Conservation (phyloP, 2,888 invertebrate genomes). For the Ochropleura leucogaster region DNA sequence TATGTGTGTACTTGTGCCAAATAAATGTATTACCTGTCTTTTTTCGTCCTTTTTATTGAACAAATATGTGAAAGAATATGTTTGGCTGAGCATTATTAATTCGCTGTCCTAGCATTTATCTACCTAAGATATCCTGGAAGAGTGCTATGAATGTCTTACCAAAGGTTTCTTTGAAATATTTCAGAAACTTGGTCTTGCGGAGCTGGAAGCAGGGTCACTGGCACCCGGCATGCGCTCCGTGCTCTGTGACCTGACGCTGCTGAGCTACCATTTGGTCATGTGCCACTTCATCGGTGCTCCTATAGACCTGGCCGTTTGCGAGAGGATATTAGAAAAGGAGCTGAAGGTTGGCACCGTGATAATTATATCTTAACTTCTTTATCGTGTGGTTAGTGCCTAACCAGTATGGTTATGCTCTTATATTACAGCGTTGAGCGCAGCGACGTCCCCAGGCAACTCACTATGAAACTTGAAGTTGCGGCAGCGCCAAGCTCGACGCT, state of each 20-base stretch:
- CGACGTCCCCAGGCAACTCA: too few species aligned
- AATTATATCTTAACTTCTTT: background rate
- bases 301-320: constrained; percentile 94
- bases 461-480: too few species aligned
- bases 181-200: constrained; percentile 93
- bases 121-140: background rate
- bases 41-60: background rate
- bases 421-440: too few species aligned
- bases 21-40: too few species aligned
- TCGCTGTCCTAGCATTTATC: too few species aligned
- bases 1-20: too few species aligned
- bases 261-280: constrained; percentile 96
- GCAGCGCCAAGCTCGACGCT: too few species aligned
- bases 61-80: too few species aligned
- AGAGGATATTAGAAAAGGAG: constrained; percentile 92
- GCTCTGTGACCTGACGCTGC: constrained; percentile 95
- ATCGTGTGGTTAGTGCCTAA: too few species aligned
- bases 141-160: background rate
- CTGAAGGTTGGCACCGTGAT: constrained; percentile 90
- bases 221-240: constrained; percentile 95
- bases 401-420: too few species aligned
- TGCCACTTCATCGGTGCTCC: constrained; percentile 95
- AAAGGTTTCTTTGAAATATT: constrained; percentile 56
- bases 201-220: constrained; percentile 93
- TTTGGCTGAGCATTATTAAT: background rate